Evolutionary conservation across 2,113 vertebrate species (phyloP).

Genomic region (Caloenas nicobarica): DNA sequence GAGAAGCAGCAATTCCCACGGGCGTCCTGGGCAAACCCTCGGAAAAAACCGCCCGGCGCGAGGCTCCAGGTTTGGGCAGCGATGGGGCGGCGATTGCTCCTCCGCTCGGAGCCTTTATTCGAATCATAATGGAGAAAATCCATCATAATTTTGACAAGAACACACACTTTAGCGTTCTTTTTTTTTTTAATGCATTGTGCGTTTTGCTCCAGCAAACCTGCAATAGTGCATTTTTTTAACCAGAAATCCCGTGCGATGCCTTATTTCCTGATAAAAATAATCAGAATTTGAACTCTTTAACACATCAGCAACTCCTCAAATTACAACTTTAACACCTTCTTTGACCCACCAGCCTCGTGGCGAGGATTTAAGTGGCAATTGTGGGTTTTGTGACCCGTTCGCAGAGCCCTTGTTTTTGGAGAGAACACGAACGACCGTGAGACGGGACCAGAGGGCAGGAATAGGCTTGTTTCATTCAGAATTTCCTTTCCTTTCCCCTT

Average conservation of each 20-base stretch:
- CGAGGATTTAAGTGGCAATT: background rate
- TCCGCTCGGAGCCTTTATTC: background rate
- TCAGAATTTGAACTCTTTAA: background rate
- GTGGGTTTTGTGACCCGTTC: no score
- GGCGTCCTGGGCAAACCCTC: background rate
- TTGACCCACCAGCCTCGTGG: background rate
- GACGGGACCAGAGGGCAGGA: background rate
- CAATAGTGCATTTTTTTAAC: background rate
- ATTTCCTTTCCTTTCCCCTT: background rate
- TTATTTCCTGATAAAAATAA: background rate
- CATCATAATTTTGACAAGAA: background rate
- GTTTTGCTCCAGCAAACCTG: background rate
- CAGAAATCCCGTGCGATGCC: background rate
- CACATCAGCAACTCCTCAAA: background rate
- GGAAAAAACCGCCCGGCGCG: background rate
- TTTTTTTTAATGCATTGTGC: no score
- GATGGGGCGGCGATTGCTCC: background rate
- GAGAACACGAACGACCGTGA: accelerated
- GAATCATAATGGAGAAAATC: background rate
- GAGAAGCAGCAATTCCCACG: background rate
- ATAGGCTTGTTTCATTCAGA: background rate
- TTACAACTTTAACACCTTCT: accelerated
- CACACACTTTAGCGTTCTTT: background rate
- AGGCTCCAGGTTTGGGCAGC: background rate
- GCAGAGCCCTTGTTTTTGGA: no score